Percentiles rank a stretch among this genome's conserved stretches.
Evolutionary conservation across 2,888 invertebrate species (phyloP).

Genomic region (Orthosia cruda): DNA sequence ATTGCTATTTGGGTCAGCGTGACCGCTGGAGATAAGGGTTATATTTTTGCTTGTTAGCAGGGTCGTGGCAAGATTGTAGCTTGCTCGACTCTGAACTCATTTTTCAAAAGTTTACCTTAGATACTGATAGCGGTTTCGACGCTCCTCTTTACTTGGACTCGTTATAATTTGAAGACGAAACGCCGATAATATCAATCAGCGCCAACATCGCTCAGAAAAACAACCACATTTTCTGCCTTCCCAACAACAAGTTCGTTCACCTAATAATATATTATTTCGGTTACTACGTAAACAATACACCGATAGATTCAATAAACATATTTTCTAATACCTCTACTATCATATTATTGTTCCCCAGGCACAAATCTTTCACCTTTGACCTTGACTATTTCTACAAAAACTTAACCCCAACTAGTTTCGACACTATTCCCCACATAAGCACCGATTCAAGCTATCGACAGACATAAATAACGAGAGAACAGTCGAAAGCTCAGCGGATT

Average conservation of each 20-base stretch:
- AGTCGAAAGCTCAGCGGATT: slow-evolving; percentile 40
- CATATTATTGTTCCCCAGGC: not conserved
- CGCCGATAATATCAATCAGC: not conserved
- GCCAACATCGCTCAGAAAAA: no score
- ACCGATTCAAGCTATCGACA: slow-evolving; percentile 52
- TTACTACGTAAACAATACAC: not conserved
- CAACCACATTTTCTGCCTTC: not conserved
- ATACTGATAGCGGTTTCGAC: not conserved
- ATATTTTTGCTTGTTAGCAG: slow-evolving; percentile 21
- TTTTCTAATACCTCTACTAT: not conserved
- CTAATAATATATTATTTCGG: no score
- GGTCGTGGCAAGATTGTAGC: not conserved
- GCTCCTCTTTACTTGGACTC: not conserved
- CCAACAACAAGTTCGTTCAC: not conserved
- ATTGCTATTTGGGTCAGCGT: slow-evolving; percentile 60
- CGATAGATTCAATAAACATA: not conserved
- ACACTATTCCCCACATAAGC: slow-evolving; percentile 24
- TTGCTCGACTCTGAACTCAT: not conserved
- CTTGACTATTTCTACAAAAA: slow-evolving; percentile 22
- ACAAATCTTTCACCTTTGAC: no score
- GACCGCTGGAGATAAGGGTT: slow-evolving; percentile 46
- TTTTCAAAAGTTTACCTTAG: not conserved
- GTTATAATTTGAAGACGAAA: not conserved
- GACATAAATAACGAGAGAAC: slow-evolving; percentile 50
- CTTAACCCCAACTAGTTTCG: slow-evolving; percentile 18